Percentiles rank a stretch among this genome's conserved stretches.
These are phyloP conservation scores for Monomorium pharaonis DNA, from an alignment of 1,140 invertebrate species.

Conservation along the genomic window DNA sequence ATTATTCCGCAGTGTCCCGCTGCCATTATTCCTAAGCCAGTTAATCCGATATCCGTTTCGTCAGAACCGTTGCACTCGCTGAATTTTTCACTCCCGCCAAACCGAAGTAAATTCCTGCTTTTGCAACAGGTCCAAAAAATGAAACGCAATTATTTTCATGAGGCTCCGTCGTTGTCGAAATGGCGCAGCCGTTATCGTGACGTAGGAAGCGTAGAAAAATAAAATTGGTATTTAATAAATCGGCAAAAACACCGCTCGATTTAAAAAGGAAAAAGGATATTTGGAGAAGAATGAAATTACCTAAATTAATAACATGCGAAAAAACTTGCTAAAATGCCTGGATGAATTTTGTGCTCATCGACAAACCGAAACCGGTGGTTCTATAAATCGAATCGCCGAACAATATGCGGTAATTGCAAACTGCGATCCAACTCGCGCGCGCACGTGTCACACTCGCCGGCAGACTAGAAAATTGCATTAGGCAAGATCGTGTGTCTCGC, in stretches of 20 bases:
- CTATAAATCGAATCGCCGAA: slow-evolving; percentile 29
- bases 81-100: slow-evolving; percentile 9
- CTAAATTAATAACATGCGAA: background rate
- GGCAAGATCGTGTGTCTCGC: background rate
- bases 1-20: slow-evolving; percentile 33
- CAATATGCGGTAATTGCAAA: slow-evolving; percentile 6
- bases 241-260: background rate
- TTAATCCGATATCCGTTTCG: slow-evolving; percentile 43
- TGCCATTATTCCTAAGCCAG: slow-evolving; percentile 46
- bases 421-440: background rate
- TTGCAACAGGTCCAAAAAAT: background rate
- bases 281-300: background rate
- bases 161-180: background rate
- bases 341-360: background rate
- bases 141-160: background rate
- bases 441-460: background rate
- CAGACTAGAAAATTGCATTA: slow-evolving; percentile 38
- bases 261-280: background rate
- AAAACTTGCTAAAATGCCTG: background rate
- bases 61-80: slow-evolving; percentile 20
- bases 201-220: background rate
- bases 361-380: background rate
- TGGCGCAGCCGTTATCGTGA: background rate
- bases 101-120: background rate
- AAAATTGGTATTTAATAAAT: background rate